Percentiles rank a stretch among this genome's conserved stretches.
phyloP scores from a whole-genome alignment of 2,888 invertebrate genomes.

The Tipula vernalis region DNA sequence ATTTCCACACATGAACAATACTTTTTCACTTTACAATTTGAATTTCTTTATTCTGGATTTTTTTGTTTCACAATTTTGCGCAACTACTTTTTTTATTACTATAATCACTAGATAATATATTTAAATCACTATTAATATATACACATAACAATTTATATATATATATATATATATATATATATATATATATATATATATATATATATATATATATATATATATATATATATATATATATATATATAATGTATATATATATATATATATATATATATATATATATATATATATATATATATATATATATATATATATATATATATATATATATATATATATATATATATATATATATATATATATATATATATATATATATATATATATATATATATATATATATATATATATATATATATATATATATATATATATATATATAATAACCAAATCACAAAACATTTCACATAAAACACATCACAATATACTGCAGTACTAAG shows the following conservation, averaged over 20 bases:
- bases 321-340: background rate
- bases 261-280: background rate
- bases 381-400: background rate
- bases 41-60: background rate
- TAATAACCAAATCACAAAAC: background rate
- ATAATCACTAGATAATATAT: background rate
- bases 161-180: background rate
- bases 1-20: background rate
- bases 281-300: background rate
- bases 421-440: background rate
- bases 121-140: background rate
- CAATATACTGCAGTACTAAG: background rate
- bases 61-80: background rate
- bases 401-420: background rate
- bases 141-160: background rate
- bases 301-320: background rate
- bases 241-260: background rate
- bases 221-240: background rate
- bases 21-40: background rate
- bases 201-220: background rate
- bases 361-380: no score
- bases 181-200: no score
- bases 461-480: background rate
- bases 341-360: no score
- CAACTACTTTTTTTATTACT: background rate